phyloP scores from a whole-genome alignment of 2,888 invertebrate genomes.

The Serrognathus titanus region DNA sequence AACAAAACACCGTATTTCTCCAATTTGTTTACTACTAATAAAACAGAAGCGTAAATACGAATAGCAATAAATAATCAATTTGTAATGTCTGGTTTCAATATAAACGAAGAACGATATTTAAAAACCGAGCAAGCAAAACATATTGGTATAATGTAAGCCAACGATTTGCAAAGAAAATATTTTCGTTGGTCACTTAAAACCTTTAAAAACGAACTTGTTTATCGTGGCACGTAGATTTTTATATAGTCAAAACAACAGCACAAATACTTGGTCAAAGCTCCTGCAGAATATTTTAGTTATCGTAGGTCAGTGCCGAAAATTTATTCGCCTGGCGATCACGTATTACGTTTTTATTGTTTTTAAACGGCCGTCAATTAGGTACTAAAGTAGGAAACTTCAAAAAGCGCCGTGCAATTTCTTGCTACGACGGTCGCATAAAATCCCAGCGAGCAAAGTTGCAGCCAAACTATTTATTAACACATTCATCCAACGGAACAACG shows the following conservation, averaged over 20 bases:
- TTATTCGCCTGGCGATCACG: conserved; percentile 26
- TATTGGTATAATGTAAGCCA: neutral
- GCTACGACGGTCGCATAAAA: neutral
- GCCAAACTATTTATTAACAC: too few species aligned
- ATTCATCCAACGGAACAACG: neutral
- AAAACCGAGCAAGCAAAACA: neutral
- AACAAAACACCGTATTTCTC: too few species aligned
- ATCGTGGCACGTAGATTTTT: too few species aligned
- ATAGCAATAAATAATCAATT: too few species aligned
- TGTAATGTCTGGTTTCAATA: too few species aligned
- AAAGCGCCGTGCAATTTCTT: neutral
- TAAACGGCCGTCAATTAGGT: conserved; percentile 22
- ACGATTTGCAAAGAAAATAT: neutral
- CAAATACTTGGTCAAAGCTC: conserved; percentile 10
- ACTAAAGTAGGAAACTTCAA: conserved; percentile 19
- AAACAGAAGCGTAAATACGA: too few species aligned
- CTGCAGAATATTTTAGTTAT: conserved; percentile 6
- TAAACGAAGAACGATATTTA: too few species aligned
- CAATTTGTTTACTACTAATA: too few species aligned
- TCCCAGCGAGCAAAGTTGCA: neutral
- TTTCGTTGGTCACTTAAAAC: too few species aligned
- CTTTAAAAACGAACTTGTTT: too few species aligned
- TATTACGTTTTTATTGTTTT: conserved; percentile 22
- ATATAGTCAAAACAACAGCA: conserved; percentile 12
- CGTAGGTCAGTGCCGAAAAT: conserved; percentile 25